These are phyloP conservation scores for Paedocypris sp. DNA, from an alignment of 2,113 vertebrate genomes.

Conservation along the genomic window DNA sequence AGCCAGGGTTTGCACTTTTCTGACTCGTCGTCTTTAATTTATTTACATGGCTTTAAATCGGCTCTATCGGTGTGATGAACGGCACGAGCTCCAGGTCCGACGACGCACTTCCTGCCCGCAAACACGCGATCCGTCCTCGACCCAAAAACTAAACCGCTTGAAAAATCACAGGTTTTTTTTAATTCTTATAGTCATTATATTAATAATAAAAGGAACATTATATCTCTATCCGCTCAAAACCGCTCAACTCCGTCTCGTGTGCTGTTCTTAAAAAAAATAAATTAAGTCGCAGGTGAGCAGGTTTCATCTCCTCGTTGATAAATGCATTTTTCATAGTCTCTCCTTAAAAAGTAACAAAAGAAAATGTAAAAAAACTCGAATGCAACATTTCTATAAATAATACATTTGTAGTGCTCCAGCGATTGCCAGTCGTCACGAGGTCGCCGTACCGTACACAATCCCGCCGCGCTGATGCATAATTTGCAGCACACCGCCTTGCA, in stretches of 20 bases:
- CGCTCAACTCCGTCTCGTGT: constrained; percentile 80
- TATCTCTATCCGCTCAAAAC: constrained; percentile 55
- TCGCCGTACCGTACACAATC: constrained; percentile 67
- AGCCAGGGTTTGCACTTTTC: constrained; percentile 13
- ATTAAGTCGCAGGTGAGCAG: constrained; percentile 82
- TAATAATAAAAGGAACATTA: constrained; percentile 52
- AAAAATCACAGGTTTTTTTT: constrained; percentile 53
- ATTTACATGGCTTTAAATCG: constrained; percentile 96
- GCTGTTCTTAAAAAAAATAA: constrained; percentile 98
- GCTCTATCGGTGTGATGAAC: constrained; percentile 82
- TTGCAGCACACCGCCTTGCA: constrained; percentile 56
- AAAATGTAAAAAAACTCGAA: constrained; percentile 83
- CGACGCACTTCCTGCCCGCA: constrained; percentile 58
- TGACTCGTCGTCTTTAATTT: constrained; percentile 66
- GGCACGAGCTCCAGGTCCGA: constrained; percentile 65
- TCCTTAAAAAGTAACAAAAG: constrained; percentile 86
- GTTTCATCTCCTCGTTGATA: constrained; percentile 43
- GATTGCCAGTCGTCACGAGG: constrained; percentile 57
- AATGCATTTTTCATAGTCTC: constrained; percentile 75
- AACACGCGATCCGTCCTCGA: constrained; percentile 60
- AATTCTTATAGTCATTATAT: constrained; percentile 64
- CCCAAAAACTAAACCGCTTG: constrained; percentile 38
- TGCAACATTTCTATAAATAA: constrained; percentile 99
- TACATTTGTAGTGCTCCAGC: constrained; percentile 85
- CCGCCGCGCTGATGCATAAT: constrained; percentile 56